Evolutionary conservation across 2,113 vertebrate species (phyloP).

Genomic region (Channa argus): DNA sequence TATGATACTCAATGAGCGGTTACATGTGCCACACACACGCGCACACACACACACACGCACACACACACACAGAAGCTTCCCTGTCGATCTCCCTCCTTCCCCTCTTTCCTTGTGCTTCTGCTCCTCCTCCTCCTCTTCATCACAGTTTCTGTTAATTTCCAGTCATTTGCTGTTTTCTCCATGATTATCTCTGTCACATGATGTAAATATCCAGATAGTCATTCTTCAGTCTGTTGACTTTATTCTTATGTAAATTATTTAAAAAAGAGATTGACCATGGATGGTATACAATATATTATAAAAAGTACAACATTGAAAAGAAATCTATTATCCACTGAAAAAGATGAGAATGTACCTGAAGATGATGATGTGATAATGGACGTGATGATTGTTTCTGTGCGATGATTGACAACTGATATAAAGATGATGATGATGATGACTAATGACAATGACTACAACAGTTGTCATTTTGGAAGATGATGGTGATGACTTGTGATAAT

Average conservation of each 20-base stretch:
- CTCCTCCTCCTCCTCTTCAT: constrained; percentile 12
- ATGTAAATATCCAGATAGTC: constrained; percentile 76
- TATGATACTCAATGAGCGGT: not conserved
- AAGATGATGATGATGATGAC: constrained; percentile 31
- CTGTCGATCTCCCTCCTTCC: constrained; percentile 24
- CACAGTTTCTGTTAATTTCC: constrained; percentile 30
- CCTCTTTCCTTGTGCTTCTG: constrained; percentile 9
- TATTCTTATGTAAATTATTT: constrained; percentile 78
- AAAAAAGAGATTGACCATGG: constrained; percentile 70
- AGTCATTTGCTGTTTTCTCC: constrained; percentile 42
- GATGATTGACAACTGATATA: constrained; percentile 22
- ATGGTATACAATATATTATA: constrained; percentile 72
- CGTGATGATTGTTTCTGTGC: constrained; percentile 46
- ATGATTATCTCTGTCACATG: constrained; percentile 55
- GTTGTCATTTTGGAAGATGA: constrained; percentile 22
- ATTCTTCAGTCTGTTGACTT: constrained; percentile 70
- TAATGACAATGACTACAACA: constrained; percentile 18
- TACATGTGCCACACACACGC: not conserved
- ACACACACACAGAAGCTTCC: constrained; percentile 32
- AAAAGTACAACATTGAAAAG: constrained; percentile 65
- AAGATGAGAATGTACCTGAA: constrained; percentile 61
- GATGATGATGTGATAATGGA: constrained; percentile 40
- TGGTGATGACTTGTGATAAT: constrained; percentile 60
- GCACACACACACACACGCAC: constrained; percentile 36
- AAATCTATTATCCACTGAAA: constrained; percentile 62